These are phyloP conservation scores for Bolinopsis microptera DNA, from an alignment of 37 sponge, comb jelly and placozoan species.

Conservation along the genomic window DNA sequence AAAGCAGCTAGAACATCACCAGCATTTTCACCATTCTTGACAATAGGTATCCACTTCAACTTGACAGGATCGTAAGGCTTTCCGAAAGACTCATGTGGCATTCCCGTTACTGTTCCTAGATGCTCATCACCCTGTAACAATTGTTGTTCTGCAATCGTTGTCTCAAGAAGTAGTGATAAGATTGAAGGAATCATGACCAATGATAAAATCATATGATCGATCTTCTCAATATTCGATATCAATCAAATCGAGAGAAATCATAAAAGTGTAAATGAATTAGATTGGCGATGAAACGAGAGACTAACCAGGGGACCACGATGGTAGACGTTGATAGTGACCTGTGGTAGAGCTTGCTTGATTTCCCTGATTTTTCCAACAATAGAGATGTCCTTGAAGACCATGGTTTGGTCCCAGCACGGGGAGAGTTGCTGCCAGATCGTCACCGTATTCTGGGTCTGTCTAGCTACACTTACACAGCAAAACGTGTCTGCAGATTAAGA, in stretches of 20 bases:
- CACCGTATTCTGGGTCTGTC: constrained; percentile 4
- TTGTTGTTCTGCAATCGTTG: no score
- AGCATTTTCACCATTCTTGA: constrained; percentile 1
- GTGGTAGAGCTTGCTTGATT: background rate
- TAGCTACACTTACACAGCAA: background rate
- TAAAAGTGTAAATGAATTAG: no score
- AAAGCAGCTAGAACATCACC: constrained; percentile 36
- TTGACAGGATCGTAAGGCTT: constrained; percentile 10
- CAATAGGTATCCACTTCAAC: background rate
- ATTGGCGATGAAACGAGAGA: no score
- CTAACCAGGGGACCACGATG: constrained; percentile 19
- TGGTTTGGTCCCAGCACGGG: background rate
- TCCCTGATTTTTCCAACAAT: background rate
- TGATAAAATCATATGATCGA: no score
- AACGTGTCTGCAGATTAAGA: background rate
- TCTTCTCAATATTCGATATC: no score
- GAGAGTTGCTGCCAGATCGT: constrained; percentile 8
- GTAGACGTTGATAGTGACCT: background rate
- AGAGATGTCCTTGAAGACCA: background rate
- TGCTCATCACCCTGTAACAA: background rate
- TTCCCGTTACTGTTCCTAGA: background rate
- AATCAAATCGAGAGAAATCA: no score
- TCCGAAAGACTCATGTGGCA: background rate
- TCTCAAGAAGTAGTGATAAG: no score
- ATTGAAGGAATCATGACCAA: no score